phyloP scores from a whole-genome alignment of 1,140 invertebrate genomes.

The Zophobas morio region DNA sequence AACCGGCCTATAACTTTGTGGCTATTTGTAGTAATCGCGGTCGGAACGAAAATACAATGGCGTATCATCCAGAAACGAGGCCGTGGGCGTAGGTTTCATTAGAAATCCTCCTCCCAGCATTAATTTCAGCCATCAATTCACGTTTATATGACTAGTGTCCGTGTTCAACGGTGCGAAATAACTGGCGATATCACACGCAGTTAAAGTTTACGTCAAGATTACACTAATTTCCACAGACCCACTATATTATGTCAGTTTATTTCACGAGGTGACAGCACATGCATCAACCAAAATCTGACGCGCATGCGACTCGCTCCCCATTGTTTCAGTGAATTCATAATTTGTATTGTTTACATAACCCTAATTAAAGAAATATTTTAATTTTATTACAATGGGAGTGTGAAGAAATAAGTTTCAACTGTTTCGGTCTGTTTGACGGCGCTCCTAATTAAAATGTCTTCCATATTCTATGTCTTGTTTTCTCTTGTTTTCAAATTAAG shows the following conservation, averaged over 20 bases:
- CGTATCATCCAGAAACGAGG: conserved; percentile 39
- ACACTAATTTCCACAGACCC: conserved; percentile 52
- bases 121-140: conserved; percentile 54
- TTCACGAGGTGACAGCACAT: conserved; percentile 33
- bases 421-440: conserved; percentile 50
- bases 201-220: conserved; percentile 56
- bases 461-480: conserved; percentile 39
- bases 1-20: conserved; percentile 41
- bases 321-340: conserved; percentile 44
- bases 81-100: conserved; percentile 41
- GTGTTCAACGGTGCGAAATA: conserved; percentile 53
- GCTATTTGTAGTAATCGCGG: conserved; percentile 42
- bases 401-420: conserved; percentile 32
- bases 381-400: conserved; percentile 46
- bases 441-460: conserved; percentile 49
- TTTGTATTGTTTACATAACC: conserved; percentile 45
- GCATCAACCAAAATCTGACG: conserved; percentile 32
- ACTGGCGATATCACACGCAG: conserved; percentile 56
- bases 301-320: conserved; percentile 5
- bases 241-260: conserved; percentile 50
- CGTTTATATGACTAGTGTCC: conserved; percentile 52
- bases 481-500: conserved; percentile 45
- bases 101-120: conserved; percentile 44
- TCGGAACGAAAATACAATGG: conserved; percentile 41
- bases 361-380: conserved; percentile 44